Evolutionary conservation across 2,113 vertebrate genomes (phyloP).

Genomic region (Candoia aspera): DNA sequence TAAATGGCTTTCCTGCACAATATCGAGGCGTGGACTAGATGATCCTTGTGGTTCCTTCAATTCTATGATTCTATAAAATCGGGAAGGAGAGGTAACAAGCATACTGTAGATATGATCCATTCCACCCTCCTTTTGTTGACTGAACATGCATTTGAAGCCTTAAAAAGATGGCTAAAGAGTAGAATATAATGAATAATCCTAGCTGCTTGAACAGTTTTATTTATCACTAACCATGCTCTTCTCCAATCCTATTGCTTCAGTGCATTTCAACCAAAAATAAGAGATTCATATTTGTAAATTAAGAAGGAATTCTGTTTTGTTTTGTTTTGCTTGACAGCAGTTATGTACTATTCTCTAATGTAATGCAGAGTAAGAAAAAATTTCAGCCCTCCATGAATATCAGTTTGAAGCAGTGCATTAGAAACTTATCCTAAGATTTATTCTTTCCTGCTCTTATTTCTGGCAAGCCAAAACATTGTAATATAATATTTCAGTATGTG

Average conservation of each 20-base stretch:
- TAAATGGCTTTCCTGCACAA: background rate
- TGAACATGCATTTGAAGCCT: background rate
- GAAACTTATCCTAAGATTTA: background rate
- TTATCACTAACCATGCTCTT: too few species aligned
- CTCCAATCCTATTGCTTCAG: background rate
- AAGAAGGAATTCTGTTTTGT: background rate
- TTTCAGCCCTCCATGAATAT: background rate
- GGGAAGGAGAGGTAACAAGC: background rate
- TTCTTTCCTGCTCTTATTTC: constrained; percentile 26
- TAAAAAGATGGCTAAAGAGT: background rate
- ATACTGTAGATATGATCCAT: background rate
- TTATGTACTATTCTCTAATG: background rate
- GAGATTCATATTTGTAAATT: background rate
- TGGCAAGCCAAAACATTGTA: constrained; percentile 9
- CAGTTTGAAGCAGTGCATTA: background rate
- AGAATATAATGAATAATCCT: background rate
- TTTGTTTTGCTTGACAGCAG: background rate
- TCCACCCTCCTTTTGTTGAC: background rate
- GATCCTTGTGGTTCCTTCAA: background rate
- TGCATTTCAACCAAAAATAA: background rate
- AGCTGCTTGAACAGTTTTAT: background rate
- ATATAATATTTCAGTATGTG: background rate
- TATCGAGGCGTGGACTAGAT: background rate
- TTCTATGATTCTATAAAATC: background rate
- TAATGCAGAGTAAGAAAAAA: background rate